Evolutionary conservation across 2,888 invertebrate genomes (phyloP).

Genomic region (Hesperia comma): DNA sequence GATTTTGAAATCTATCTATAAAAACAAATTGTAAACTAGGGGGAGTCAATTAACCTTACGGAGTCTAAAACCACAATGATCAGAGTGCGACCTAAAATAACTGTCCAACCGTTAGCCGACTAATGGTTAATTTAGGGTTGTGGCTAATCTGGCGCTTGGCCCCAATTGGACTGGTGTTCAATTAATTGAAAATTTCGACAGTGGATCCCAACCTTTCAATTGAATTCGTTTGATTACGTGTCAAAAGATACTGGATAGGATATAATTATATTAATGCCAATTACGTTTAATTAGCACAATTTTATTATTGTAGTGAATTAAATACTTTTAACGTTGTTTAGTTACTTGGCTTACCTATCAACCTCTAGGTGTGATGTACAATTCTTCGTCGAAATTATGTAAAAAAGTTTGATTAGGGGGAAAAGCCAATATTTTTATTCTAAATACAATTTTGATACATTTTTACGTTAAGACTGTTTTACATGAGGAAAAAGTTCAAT

Average conservation of each 20-base stretch:
- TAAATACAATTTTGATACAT: too few species aligned
- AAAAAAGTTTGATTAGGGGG: too few species aligned
- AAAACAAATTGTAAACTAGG: slow-evolving; percentile 7
- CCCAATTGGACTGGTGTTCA: slow-evolving; percentile 12
- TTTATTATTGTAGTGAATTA: background rate
- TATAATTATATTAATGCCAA: background rate
- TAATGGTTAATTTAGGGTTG: slow-evolving; percentile 30
- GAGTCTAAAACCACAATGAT: slow-evolving; percentile 23
- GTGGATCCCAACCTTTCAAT: background rate
- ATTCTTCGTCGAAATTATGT: too few species aligned
- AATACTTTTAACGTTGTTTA: too few species aligned
- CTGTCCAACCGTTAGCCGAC: slow-evolving; percentile 27
- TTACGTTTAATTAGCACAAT: background rate
- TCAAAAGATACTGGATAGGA: background rate
- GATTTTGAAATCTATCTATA: background rate
- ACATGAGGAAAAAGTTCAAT: too few species aligned
- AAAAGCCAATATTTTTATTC: too few species aligned
- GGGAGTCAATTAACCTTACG: slow-evolving; percentile 18
- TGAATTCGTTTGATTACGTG: background rate
- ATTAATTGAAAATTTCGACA: slow-evolving; percentile 29
- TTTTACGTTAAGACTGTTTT: too few species aligned
- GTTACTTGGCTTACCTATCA: too few species aligned
- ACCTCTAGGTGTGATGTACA: too few species aligned
- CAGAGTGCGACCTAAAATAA: slow-evolving; percentile 25
- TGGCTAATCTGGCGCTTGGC: slow-evolving; percentile 30